Conservation (phyloP, 2,113 vertebrate species). For the Ammodytes marinus region DNA sequence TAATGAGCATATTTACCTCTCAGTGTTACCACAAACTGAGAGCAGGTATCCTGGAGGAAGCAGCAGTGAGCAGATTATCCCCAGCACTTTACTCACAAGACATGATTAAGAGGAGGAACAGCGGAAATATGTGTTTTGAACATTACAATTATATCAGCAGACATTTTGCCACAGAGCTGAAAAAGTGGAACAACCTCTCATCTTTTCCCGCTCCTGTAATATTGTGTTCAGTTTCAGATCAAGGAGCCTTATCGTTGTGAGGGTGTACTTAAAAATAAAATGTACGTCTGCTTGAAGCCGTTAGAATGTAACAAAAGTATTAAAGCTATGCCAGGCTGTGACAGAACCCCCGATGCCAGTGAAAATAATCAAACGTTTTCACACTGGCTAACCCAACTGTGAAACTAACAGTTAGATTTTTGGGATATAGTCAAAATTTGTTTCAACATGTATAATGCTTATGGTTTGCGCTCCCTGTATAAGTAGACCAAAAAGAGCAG, state of each 20-base stretch:
- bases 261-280: neutral
- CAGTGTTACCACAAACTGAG: constrained; percentile 6
- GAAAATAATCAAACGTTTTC: too few species aligned
- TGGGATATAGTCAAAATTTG: neutral
- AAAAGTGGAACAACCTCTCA: neutral
- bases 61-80: constrained; percentile 18
- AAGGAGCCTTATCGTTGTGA: neutral
- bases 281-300: neutral
- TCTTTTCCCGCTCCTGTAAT: neutral
- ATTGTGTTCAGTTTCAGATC: neutral
- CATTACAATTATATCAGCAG: neutral
- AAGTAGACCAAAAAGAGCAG: neutral
- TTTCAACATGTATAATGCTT: neutral
- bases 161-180: neutral
- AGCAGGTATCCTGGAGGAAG: constrained; percentile 1
- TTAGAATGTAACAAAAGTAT: neutral
- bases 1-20: constrained; percentile 34
- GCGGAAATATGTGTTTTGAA: neutral
- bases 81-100: constrained; percentile 6
- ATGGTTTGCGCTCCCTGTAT: neutral
- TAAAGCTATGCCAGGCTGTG: too few species aligned
- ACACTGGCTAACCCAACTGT: too few species aligned
- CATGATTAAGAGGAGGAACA: constrained; percentile 4
- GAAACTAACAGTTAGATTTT: neutral
- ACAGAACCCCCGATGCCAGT: too few species aligned